phyloP scores from a whole-genome alignment of 2,797 vertebrate species.

The Falco biarmicus region DNA sequence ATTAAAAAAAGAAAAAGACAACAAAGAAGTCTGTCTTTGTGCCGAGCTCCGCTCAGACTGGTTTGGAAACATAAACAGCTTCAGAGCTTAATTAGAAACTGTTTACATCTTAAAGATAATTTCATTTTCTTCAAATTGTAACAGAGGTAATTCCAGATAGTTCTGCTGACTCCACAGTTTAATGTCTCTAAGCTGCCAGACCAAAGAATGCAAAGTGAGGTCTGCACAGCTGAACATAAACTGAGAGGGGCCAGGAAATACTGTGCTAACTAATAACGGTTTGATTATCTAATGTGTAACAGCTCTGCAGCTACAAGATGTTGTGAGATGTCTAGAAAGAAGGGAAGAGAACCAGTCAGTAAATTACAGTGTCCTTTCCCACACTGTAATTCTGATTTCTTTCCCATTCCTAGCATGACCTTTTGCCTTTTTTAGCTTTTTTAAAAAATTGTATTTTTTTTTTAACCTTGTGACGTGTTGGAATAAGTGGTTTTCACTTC shows the following conservation, averaged over 20 bases:
- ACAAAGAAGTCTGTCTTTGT: constrained; percentile 28
- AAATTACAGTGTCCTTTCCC: not conserved
- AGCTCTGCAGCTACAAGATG: not conserved
- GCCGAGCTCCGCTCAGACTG: constrained; percentile 41
- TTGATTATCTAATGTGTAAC: constrained; percentile 14
- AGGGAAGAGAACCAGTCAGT: not conserved
- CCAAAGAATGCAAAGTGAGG: constrained; percentile 35
- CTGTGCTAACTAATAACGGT: not conserved
- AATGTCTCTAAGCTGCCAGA: constrained; percentile 43
- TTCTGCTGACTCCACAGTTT: constrained; percentile 62
- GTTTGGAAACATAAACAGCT: constrained; percentile 52
- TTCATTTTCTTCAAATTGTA: constrained; percentile 67
- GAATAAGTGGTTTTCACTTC: not conserved
- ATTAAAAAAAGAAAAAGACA: constrained; percentile 49
- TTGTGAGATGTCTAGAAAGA: not conserved
- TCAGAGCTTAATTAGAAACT: constrained; percentile 70
- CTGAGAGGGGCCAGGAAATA: constrained; percentile 35
- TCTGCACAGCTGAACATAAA: not conserved
- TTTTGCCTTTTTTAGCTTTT: not conserved
- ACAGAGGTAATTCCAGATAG: constrained; percentile 60
- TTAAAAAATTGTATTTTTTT: too few relatives aligned
- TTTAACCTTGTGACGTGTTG: not conserved
- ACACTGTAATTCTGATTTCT: not conserved
- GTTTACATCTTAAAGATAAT: constrained; percentile 71
- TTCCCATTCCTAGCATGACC: not conserved